Base-by-base conservation (phyloP, 2,888 invertebrate genomes). In the Eurytoma adleriae region DNA sequence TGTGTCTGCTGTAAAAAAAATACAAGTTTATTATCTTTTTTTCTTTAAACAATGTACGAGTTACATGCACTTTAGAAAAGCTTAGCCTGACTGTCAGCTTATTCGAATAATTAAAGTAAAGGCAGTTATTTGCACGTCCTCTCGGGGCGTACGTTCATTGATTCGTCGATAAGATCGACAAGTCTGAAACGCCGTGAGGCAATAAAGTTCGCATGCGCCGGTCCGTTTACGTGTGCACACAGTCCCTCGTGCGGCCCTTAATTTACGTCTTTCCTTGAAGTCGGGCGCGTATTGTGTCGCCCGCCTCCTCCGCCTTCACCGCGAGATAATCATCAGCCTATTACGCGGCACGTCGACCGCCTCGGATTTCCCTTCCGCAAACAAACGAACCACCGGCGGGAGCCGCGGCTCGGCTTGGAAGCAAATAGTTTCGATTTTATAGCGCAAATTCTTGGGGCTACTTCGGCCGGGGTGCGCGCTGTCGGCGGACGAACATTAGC, bases 211-310 rank as follows among this genome's bases (percentile, higher is more conserved):
- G 71, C 77, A 66, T 71, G 77, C 50, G 27, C 2, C 40, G 54
- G 16, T n/a, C 54, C 54, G n/a, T 20, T n/a, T 66, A 16, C 52
- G 52, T 62, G 70, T 66, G 20, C 30, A 24, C 62, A 67, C 27
- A 40, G 24, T 30, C 30, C 54, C 54, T 48, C 16, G 5, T 56
- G 67, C 52, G 56, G 40, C 57, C 14, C 40, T 75, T 79, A 77
- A 80, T 77, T 77, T 73, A 80, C 80, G 73, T 80, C 76, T 64
- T 80, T 72, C 62, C 73, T 50, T n/a, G 68, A 77, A 79, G 57
- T 54, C 57, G 48, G 12, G 20, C 68, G 59, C 12, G 64, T 72
- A 79, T 75, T 70, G 70, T 79, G 70, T 64, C 62, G 52, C 40
- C 48, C 40, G 24, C 18, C 66, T 64, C 12, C 30, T 16, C n/a